phyloP scores from a whole-genome alignment of 2,797 vertebrate species.

The Serranus cabrilla region DNA sequence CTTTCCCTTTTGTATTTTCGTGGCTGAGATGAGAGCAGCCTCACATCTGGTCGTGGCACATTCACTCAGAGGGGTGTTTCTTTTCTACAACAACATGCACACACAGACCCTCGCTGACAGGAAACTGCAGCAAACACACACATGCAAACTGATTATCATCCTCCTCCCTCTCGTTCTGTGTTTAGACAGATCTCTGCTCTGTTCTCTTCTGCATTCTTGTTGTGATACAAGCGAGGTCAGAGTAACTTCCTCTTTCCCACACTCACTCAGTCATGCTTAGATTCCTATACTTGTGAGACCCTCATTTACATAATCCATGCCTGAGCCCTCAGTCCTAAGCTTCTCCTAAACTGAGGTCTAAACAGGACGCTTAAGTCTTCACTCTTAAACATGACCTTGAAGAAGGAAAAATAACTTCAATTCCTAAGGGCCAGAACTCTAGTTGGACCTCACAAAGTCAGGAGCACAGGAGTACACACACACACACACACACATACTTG shows the following conservation, averaged over 20 bases:
- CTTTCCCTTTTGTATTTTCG: not conserved
- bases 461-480: not conserved
- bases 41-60: not conserved
- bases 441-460: conserved; percentile 7
- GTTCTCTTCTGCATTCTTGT: conserved; percentile 4
- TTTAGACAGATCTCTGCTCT: not conserved
- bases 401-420: not conserved
- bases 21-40: not conserved
- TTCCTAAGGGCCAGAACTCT: not conserved
- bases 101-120: not conserved
- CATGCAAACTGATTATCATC: not conserved
- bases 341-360: too few relatives aligned
- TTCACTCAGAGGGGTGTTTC: not conserved
- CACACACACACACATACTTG: conserved; percentile 4
- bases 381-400: not conserved
- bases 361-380: not conserved
- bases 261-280: not conserved
- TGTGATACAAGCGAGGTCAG: conserved; percentile 38
- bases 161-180: not conserved
- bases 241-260: conserved; percentile 41
- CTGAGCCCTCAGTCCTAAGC: not conserved
- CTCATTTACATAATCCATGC: not conserved
- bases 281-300: not conserved
- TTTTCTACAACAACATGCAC: conserved; percentile 3
- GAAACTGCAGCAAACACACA: not conserved